Conservation (phyloP, 2,797 vertebrate species). For the Falco columbarius region DNA sequence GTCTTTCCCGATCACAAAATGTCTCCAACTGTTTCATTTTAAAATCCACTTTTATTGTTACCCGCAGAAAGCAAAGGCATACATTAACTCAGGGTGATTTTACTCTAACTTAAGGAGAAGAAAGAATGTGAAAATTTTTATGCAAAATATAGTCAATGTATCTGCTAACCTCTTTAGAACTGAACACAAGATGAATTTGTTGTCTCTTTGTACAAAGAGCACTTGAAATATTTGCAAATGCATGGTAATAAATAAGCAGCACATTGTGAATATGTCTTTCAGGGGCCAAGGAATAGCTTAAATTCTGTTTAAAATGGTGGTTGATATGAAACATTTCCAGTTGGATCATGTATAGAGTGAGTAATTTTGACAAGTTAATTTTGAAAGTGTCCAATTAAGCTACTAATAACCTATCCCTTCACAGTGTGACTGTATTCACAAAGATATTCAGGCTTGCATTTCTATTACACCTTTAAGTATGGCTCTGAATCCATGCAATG, state of each 20-base stretch:
- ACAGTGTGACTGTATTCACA: conserved; percentile 45
- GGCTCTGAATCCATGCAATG: neutral
- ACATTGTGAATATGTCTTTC: neutral
- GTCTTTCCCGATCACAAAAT: neutral
- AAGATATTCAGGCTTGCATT: conserved; percentile 45
- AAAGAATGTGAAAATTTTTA: neutral
- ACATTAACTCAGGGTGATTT: neutral
- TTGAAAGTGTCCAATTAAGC: conserved; percentile 47
- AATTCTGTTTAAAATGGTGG: neutral
- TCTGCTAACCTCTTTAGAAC: neutral
- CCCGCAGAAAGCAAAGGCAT: neutral
- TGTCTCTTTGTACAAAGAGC: neutral
- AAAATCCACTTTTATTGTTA: neutral
- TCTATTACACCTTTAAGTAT: neutral
- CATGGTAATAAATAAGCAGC: neutral
- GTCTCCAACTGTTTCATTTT: neutral
- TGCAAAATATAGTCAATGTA: neutral
- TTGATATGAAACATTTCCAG: conserved; percentile 15
- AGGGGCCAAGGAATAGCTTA: conserved; percentile 24
- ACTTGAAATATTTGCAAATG: conserved; percentile 5
- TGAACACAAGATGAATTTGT: neutral
- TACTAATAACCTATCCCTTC: conserved; percentile 64
- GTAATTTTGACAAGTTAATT: conserved; percentile 64
- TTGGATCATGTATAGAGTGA: conserved; percentile 15
- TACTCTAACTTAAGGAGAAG: neutral